Evolutionary conservation across 2,113 vertebrate genomes (phyloP), one percentile per base, ranked within the genome.

Genomic region (Leptosomus discolor): DNA sequence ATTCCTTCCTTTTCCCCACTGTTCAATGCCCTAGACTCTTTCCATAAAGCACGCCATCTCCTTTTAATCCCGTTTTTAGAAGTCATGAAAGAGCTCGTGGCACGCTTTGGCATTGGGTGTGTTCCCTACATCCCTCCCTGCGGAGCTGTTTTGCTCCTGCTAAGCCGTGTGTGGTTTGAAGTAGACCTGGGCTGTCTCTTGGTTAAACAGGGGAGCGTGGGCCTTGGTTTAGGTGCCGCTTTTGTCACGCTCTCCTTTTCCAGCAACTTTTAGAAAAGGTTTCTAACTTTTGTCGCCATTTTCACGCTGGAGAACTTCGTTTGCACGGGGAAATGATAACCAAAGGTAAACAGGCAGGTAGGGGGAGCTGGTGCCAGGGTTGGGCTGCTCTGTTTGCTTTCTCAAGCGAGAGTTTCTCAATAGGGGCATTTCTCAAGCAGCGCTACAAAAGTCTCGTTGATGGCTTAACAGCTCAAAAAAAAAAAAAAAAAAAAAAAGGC

Each of bases 81-180:
- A 46, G 24, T 23, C 1, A 13, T 1, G 0, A n/a, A 24, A n/a
- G 32, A 50, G 30, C 56, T 80, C 0, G 3, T 12, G 50, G 36
- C 19, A n/a, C n/a, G 2, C 45, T 45, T n/a, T 45, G 53, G 53
- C 8, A 5, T 5, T n/a, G 29, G 36, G 17, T 45, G 11, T 20
- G 15, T 56, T 65, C n/a, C n/a, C n/a, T n/a, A n/a, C n/a, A 4
- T 60, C 63, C 45, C 45, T 46, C 48, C 22, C 75, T 46, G 56
- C 41, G 43, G 45, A 54, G n/a, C 16, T 56, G 22, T 43, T 57
- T 34, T 39, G 32, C 51, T 43, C n/a, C 39, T 19, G 12, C 19
- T 11, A 17, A 53, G n/a, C 76, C 11, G 0, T 13, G 22, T 30
- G 36, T 53, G 2, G 0, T 53, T 70, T 50, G 45, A 50, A 32